phyloP scores from a whole-genome alignment of 2,797 vertebrate species.

The Notolepis coatsorum region DNA sequence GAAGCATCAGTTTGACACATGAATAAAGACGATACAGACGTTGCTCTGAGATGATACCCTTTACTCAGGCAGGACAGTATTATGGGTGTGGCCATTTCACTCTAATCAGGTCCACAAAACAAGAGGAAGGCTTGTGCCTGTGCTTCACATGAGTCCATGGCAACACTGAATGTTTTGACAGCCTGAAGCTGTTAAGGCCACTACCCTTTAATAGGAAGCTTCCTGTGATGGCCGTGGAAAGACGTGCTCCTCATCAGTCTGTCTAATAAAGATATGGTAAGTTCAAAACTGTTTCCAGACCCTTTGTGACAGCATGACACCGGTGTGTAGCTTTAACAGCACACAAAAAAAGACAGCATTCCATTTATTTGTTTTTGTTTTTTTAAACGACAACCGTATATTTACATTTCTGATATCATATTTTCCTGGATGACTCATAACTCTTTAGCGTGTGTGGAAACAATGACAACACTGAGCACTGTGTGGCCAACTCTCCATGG shows the following conservation, averaged over 20 bases:
- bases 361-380: conserved; percentile 13
- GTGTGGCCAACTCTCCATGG: conserved; percentile 6
- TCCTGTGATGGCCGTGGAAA: conserved; percentile 47
- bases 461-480: conserved; percentile 1
- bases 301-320: conserved; percentile 36
- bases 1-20: no score
- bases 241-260: conserved; percentile 30
- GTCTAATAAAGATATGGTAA: conserved; percentile 24
- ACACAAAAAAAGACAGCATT: conserved; percentile 25
- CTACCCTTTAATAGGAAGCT: conserved; percentile 36
- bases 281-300: conserved; percentile 22
- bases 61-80: neutral
- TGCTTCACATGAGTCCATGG: conserved; percentile 49
- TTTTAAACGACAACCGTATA: conserved; percentile 16
- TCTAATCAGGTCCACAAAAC: conserved; percentile 20
- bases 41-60: neutral
- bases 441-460: conserved; percentile 41
- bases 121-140: conserved; percentile 24
- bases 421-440: conserved; percentile 46
- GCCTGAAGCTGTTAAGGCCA: conserved; percentile 51
- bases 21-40: neutral
- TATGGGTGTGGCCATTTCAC: neutral
- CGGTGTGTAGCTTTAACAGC: conserved; percentile 15
- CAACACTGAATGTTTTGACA: conserved; percentile 58
- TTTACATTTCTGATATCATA: conserved; percentile 35